Evolutionary conservation across 1,140 invertebrate species (phyloP).

Genomic region (Hycleus cichorii): DNA sequence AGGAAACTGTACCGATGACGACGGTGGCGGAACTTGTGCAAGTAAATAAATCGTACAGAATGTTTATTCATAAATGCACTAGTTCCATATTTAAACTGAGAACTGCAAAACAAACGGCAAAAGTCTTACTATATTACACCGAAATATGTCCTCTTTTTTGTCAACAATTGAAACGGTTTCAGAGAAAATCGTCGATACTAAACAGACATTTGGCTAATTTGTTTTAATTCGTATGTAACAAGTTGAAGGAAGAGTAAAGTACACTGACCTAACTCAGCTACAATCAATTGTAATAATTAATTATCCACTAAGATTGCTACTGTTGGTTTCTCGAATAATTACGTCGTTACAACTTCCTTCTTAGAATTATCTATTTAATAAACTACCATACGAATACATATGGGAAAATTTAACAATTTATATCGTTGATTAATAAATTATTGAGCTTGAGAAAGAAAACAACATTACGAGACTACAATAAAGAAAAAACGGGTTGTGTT

Average conservation of each 20-base stretch:
- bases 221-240: too few species aligned
- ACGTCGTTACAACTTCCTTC: slow-evolving; percentile 2
- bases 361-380: too few species aligned
- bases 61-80: slow-evolving; percentile 38
- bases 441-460: too few species aligned
- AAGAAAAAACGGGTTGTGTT: too few species aligned
- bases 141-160: too few species aligned
- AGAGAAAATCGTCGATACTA: too few species aligned
- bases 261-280: slow-evolving; percentile 7
- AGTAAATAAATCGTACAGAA: slow-evolving; percentile 33
- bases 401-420: too few species aligned
- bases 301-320: slow-evolving; percentile 12
- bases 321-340: not conserved
- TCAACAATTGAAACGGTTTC: too few species aligned
- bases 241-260: slow-evolving; percentile 1
- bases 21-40: slow-evolving; percentile 7
- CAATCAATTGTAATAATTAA: slow-evolving; percentile 11
- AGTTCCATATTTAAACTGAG: slow-evolving; percentile 31
- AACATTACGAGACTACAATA: too few species aligned
- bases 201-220: too few species aligned
- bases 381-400: too few species aligned
- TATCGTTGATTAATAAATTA: too few species aligned
- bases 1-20: slow-evolving; percentile 26
- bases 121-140: not conserved
- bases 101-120: not conserved